A percentile compares a stretch with the other conserved stretches of the same genome.
phyloP scores from a whole-genome alignment of 2,888 invertebrate species.

The Eulithis prunata region DNA sequence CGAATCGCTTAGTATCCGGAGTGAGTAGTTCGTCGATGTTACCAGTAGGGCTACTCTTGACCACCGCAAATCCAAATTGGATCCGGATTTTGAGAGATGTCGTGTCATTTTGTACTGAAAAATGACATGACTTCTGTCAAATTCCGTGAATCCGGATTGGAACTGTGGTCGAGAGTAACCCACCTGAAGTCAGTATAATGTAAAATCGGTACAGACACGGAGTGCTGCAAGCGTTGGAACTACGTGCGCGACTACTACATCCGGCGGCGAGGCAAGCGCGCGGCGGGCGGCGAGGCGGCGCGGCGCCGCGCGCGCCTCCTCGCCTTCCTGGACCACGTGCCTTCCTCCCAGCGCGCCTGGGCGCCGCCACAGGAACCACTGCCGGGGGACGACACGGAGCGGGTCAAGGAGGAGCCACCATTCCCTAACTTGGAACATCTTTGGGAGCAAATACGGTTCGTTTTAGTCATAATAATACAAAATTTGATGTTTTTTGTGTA shows the following conservation, averaged over 20 bases:
- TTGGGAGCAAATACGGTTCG: slow-evolving; percentile 22
- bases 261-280: slow-evolving; percentile 48
- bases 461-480: too few species aligned
- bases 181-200: too few species aligned
- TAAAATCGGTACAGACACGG: slow-evolving; percentile 40
- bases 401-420: slow-evolving; percentile 4
- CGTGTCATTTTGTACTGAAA: too few species aligned
- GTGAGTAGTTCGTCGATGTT: too few species aligned
- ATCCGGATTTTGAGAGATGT: too few species aligned
- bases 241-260: slow-evolving; percentile 57
- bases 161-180: too few species aligned
- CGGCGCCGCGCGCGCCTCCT: slow-evolving; percentile 46
- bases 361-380: background rate
- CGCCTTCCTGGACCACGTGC: slow-evolving; percentile 43
- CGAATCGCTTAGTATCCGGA: too few species aligned
- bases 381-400: background rate
- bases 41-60: too few species aligned
- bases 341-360: slow-evolving; percentile 20
- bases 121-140: too few species aligned
- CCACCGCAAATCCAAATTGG: too few species aligned
- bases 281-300: slow-evolving; percentile 48
- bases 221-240: slow-evolving; percentile 52
- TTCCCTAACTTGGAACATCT: slow-evolving; percentile 14
- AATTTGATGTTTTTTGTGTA: too few species aligned
- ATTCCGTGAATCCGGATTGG: too few species aligned